Conservation (phyloP, 2,797 vertebrate genomes). For the Platyrinchus mystaceus region DNA sequence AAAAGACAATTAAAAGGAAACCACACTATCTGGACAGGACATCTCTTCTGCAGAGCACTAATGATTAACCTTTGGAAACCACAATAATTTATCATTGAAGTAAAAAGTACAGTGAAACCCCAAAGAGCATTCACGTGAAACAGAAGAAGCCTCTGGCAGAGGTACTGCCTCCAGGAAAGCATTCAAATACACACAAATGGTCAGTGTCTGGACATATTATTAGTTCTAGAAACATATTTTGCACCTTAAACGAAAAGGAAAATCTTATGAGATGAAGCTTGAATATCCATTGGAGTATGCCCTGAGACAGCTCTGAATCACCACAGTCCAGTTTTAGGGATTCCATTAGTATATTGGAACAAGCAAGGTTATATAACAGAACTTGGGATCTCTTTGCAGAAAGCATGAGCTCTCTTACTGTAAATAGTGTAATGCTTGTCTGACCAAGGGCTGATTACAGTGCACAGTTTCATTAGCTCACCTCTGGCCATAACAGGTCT, state of each 20-base stretch:
- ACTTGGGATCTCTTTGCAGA: not conserved
- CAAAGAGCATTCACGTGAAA: not conserved
- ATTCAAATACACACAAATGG: not conserved
- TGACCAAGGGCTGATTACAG: not conserved
- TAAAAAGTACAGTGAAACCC: not conserved
- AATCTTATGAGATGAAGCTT: not conserved
- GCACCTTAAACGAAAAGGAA: not conserved
- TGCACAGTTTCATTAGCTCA: not conserved
- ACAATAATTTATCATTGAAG: not conserved
- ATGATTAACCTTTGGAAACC: conserved; percentile 7
- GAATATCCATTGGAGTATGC: not conserved
- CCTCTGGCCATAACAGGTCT: not conserved
- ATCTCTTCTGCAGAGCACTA: not conserved
- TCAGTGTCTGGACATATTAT: not conserved
- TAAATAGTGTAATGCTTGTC: not conserved
- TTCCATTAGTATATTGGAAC: not conserved
- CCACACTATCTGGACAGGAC: not conserved
- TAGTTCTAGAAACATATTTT: not conserved
- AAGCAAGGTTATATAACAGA: not conserved
- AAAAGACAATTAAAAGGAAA: conserved; percentile 35
- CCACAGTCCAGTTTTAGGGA: not conserved
- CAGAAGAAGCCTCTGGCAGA: not conserved
- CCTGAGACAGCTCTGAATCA: not conserved
- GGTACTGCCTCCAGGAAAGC: not conserved
- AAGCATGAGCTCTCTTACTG: not conserved